Base-by-base conservation (phyloP, 1,140 invertebrate species). In the Mactra quadrangularis region DNA sequence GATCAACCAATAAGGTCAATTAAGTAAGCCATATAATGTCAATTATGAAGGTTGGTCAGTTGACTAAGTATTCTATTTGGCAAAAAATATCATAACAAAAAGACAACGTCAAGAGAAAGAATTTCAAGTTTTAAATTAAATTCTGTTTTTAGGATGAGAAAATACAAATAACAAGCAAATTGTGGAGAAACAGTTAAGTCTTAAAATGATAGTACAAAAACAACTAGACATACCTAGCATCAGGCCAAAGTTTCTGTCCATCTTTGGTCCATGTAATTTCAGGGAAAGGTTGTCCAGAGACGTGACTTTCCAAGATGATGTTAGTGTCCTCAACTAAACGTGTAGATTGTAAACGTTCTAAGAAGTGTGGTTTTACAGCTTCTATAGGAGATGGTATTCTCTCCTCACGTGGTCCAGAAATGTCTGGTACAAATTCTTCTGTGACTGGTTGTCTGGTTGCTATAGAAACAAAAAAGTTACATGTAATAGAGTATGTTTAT, bases 341-440 rank as follows among this genome's bases (percentile, higher is more conserved):
- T n/a, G 79, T 81, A 60, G 90, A 89, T 35, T 88, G 84, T 47
- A 90, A 85, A 92, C 97, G 97, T 89, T 98, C 87, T 7, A 89
- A 83, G 79, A 92, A 90, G n/a, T 77, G 81, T 68, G 91, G 91
- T 33, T 85, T 87, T 22, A 89, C 85, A 33, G 86, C 83, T n/a
- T 86, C 86, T 13, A 86, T 84, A 29, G 87, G 85, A 27, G 79
- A 75, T 45, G 84, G 83, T 35, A 85, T 68, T 41, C 71, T 84
- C 35, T 86, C 75, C 55, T 87, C 82, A 47, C 77, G 79, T 59
- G 86, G 76, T 11, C 85, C 77, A 22, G 82, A 64, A 35, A 75
- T 33, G 29, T 45, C 64, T 38, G 84, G 83, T 15, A 71, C 78
- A 47, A 82, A 70, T 38, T 85, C 55, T 66, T 71, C 53, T 0